Conservation (phyloP, 2,888 invertebrate genomes). For the Lasioglossum marginatum region DNA sequence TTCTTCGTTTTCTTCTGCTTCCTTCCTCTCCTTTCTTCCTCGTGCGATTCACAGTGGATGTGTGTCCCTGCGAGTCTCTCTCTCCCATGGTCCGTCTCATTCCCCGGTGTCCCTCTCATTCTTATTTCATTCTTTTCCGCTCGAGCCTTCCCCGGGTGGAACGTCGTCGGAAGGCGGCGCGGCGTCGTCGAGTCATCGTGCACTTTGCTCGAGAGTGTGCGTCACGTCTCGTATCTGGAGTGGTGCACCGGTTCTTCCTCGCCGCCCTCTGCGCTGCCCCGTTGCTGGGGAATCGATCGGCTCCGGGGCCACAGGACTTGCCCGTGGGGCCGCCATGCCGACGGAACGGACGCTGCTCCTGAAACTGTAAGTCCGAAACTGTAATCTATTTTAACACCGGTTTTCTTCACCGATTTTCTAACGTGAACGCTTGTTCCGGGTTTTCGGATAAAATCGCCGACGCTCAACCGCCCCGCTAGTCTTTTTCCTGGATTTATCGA, state of each 20-base stretch:
- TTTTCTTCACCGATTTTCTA: background rate
- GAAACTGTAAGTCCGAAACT: constrained; percentile 14
- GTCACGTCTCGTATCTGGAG: constrained; percentile 44
- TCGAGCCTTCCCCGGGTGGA: constrained; percentile 1
- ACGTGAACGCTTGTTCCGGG: background rate
- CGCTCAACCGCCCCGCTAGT: background rate
- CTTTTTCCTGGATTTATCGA: constrained; percentile 33
- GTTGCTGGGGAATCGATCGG: constrained; percentile 47
- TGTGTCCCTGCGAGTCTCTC: constrained; percentile 2
- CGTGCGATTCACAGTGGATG: constrained; percentile 59
- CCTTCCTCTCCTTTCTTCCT: constrained; percentile 23
- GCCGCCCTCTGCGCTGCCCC: constrained; percentile 31
- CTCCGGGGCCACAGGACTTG: constrained; percentile 39
- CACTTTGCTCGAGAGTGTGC: constrained; percentile 56
- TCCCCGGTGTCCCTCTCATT: background rate
- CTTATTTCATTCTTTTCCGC: constrained; percentile 3
- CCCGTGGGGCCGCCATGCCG: background rate
- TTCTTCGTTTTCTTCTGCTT: background rate
- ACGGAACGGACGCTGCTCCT: background rate
- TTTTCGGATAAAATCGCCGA: background rate
- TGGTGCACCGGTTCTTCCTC: constrained; percentile 55
- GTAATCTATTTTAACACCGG: background rate
- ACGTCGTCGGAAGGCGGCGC: constrained; percentile 18
- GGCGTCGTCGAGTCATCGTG: constrained; percentile 37
- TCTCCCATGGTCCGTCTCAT: background rate